Base-by-base conservation (phyloP, 2,113 vertebrate genomes). In the Gopherus flavomarginatus region DNA sequence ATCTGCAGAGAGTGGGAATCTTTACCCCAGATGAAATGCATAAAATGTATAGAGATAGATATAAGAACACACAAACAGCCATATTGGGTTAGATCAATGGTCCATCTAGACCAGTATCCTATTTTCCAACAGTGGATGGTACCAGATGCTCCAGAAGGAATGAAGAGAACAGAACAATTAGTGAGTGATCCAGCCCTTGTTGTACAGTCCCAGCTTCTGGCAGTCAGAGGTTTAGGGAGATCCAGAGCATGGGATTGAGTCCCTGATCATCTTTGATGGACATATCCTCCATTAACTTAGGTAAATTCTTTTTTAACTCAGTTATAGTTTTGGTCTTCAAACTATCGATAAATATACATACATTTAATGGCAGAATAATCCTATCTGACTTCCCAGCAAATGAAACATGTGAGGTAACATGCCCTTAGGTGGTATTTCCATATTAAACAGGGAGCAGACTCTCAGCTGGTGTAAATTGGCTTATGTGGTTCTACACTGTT, bases 1-100 rank as follows among this genome's bases (percentile, higher is more conserved):
- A 91, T 97, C 92, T 94, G 75, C 90, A 95, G 50, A 81, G 7
- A 79, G 9, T 81, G 19, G 54, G 94, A 87, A 87, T 86, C 87
- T 85, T 88, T 52, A 84, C 0, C 59, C 6, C 10, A 84, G 9
- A 26, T 54, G 82, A 92, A 91, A 24, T 8, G 31, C 87, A 52
- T 21, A 35, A 69, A 86, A 4, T 53, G 57, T 47, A 13, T 29
- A 79, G 5, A 82, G 54, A 89, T 82, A 89, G 11, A 44, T 19
- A 22, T 13, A 44, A 65, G 59, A 35, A 65, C 27, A 14, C 31
- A 62, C 31, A 3, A 35, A 62, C 5, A 29, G 29, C 31, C 6
- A 35, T 16, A 65, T 6, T 65, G 16, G 31, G 35, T 69, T 16
- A 69, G 35, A n/a, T 13, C 8, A 69, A n/a, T n/a, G 16, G 13